These are phyloP conservation scores for Drosophila dunni DNA, from an alignment of 1,140 invertebrate species.

Conservation along the genomic window DNA sequence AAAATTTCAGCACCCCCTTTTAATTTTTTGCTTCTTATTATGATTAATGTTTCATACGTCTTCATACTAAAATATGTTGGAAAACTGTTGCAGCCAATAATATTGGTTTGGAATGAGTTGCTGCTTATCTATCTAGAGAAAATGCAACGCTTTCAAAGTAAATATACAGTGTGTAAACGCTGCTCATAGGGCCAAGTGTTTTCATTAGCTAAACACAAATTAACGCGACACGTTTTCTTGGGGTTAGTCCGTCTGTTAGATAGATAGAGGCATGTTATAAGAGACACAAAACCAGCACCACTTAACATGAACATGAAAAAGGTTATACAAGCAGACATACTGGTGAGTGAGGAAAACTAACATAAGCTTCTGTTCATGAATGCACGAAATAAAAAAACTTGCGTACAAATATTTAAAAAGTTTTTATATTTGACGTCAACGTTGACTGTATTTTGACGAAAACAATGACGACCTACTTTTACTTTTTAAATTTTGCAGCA, in stretches of 20 bases:
- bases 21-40: conserved; percentile 62
- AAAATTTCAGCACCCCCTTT: conserved; percentile 42
- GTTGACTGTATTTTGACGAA: too few relatives aligned
- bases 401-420: too few relatives aligned
- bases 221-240: conserved; percentile 63
- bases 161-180: conserved; percentile 32
- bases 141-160: conserved; percentile 65
- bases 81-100: not conserved
- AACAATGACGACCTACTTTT: too few relatives aligned
- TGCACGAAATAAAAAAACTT: not conserved
- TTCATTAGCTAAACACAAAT: conserved; percentile 80
- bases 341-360: conserved; percentile 63
- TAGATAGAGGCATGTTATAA: conserved; percentile 10
- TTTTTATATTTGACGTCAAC: too few relatives aligned
- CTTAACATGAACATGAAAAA: conserved; percentile 74
- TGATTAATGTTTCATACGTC: too few relatives aligned
- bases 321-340: conserved; percentile 40
- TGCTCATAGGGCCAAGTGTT: conserved; percentile 37
- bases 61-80: not conserved
- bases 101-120: conserved; percentile 31
- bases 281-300: conserved; percentile 50
- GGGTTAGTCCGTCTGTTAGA: conserved; percentile 23
- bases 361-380: conserved; percentile 63
- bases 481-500: too few relatives aligned
- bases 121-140: conserved; percentile 42